These are phyloP conservation scores for Phaedon cochleariae DNA, from an alignment of 2,888 invertebrate species.

Conservation along the genomic window DNA sequence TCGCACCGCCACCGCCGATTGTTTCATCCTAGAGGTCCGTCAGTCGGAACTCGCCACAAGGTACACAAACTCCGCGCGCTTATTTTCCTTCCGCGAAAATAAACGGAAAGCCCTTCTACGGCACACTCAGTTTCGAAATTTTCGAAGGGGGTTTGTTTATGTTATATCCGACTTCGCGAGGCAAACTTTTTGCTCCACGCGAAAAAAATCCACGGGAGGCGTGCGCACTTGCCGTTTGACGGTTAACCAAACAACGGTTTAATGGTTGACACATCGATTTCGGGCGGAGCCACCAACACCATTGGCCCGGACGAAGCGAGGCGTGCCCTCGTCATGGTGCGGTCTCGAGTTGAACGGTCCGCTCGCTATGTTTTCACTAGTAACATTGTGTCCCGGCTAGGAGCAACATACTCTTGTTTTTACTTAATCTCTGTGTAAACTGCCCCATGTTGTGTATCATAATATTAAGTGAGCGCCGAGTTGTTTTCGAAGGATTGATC, in stretches of 20 bases:
- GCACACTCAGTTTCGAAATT: no score
- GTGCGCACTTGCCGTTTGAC: constrained; percentile 32
- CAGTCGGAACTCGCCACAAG: constrained; percentile 49
- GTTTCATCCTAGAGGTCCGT: constrained; percentile 51
- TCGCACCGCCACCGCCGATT: constrained; percentile 46
- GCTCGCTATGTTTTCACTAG: constrained; percentile 65
- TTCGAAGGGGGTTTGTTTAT: constrained; percentile 51
- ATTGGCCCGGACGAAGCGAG: constrained; percentile 49
- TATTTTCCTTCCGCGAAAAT: constrained; percentile 57
- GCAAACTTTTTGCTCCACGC: constrained; percentile 45
- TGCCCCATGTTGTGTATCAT: constrained; percentile 83
- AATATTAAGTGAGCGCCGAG: constrained; percentile 73
- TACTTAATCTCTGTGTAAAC: constrained; percentile 79
- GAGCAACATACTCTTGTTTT: constrained; percentile 67
- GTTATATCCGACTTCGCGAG: constrained; percentile 47
- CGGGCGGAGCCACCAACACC: constrained; percentile 40
- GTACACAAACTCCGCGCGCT: constrained; percentile 49
- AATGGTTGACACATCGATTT: constrained; percentile 46
- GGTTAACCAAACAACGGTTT: constrained; percentile 21
- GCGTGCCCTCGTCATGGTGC: constrained; percentile 42
- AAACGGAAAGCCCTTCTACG: constrained; percentile 52
- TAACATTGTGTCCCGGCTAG: constrained; percentile 64
- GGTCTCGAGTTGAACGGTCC: constrained; percentile 59
- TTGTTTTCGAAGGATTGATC: constrained; percentile 67
- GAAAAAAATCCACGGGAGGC: constrained; percentile 48